These are phyloP conservation scores for Terrapene triunguis DNA, from an alignment of 2,113 vertebrate genomes.

Conservation along the genomic window DNA sequence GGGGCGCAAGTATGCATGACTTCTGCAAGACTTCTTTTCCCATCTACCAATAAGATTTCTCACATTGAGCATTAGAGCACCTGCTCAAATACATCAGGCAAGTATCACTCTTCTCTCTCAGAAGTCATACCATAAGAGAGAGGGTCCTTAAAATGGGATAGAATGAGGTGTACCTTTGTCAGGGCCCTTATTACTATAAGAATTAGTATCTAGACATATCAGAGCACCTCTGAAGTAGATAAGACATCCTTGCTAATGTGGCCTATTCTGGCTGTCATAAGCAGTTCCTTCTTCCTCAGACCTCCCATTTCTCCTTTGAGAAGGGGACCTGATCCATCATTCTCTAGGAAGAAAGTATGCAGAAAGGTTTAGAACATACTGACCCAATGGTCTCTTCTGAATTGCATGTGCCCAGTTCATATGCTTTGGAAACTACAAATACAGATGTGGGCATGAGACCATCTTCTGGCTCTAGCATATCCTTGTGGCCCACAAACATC, in stretches of 20 bases:
- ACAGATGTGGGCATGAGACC: neutral
- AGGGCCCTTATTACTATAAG: neutral
- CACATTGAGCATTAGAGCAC: neutral
- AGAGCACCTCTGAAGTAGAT: neutral
- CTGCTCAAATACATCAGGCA: too few species aligned
- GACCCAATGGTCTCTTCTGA: neutral
- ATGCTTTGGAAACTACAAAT: neutral
- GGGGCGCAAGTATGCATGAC: neutral
- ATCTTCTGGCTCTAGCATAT: neutral
- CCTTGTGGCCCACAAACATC: neutral
- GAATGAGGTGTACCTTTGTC: neutral
- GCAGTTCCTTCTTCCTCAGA: neutral
- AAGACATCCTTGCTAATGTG: neutral
- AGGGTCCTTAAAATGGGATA: too few species aligned
- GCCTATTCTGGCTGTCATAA: neutral
- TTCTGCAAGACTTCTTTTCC: neutral
- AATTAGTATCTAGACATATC: neutral
- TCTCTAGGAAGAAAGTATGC: neutral
- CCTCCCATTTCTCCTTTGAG: neutral
- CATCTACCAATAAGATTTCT: neutral
- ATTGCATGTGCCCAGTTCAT: neutral
- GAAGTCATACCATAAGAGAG: too few species aligned
- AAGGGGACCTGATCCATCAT: neutral
- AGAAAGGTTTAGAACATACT: neutral
- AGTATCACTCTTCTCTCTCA: too few species aligned